Evolutionary conservation across 2,888 invertebrate genomes (phyloP), one percentile per base, ranked within the genome.

Genomic region (Frankliniella intonsa): DNA sequence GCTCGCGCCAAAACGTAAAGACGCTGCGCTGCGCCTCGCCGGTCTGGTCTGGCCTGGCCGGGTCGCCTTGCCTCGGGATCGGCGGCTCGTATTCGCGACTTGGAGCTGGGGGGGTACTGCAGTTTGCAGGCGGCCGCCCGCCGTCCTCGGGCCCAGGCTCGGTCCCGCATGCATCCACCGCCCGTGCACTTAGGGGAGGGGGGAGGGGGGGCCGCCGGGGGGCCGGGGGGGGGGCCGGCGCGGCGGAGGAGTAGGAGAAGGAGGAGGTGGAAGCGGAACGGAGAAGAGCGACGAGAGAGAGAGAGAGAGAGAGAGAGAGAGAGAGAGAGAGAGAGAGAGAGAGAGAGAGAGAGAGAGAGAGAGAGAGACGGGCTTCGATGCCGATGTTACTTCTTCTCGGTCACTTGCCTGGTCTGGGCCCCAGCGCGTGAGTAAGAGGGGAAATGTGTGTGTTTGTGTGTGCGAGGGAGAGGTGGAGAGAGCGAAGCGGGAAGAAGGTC

Each of bases 171-270:
- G 38, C 38, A 38, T 38, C 38, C 38, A 38, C 38, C 38, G 38
- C 38, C 69, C 69, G 69, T 76, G 69, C 69, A 76, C 25, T 76
- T 22, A 76, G 69, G 25, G 22, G 69, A 25, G 69, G 25, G 69
- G 69, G 69, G 69, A 8, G 25, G 3, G 69, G 69, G 65, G n/a
- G 65, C 65, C 19, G n/a, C n/a, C n/a, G n/a, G 65, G 19, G 65
- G n/a, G n/a, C 22, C 69, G 69, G 22, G 69, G 69, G 69, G 17
- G 55, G 55, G 7, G 55, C 1, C 55, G 55, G 55, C 55, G 55
- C 17, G 55, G 55, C 55, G 55, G 55, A 55, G 55, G 55, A 62
- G 62, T 0, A 62, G 62, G 62, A 62, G 62, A 14, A 62, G 62
- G 62, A 62, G 62, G 62, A 62, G 62, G n/a, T 62, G 62, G 17